Base-by-base conservation (phyloP, 2,113 vertebrate genomes). In the Anarrhichthys ocellatus region DNA sequence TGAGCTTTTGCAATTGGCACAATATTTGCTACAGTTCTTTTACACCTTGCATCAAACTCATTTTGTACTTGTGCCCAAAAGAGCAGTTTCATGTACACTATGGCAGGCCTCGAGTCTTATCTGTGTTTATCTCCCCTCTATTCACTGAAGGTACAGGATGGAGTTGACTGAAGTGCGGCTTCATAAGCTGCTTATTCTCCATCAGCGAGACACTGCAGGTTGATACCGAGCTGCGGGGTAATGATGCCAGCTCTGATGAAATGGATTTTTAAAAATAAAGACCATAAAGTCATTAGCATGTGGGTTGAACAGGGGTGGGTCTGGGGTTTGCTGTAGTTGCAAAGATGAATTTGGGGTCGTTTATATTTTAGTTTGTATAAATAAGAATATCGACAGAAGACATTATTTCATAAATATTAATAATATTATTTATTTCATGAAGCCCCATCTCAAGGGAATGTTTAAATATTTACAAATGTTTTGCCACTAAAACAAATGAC, bases 381-480 rank as follows among this genome's bases (percentile, higher is more conserved):
- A 61, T 29, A 50, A 20, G 6, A 67, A 22, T 6, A 6, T 22
- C 10, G 2, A 71, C 3, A n/a, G 32, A 61, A 68, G 9, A 48
- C 50, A 6, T 15, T 50, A n/a, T 34, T 50, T 42, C 29, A 74
- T 32, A 32, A 32, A 32, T 32, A 32, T 32, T 3, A 32, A 32
- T 29, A 29, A 2, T 4, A 32, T 32, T 32, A 32, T 32, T 32
- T 32, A 32, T 32, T 32, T 32, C 32, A 32, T 4, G 2, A 32
- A 32, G 32, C 32, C 32, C 32, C 32, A 32, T 59, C 4, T 46
- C 20, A 36, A 74, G n/a, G 36, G 0, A 50, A 63, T 36, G 4
- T 75, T 36, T n/a, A 18, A 63, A 63, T n/a, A 22, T 22, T 40
- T 18, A 75, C 32, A 52, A 38, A 64, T n/a, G 44, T 76, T 64